These are phyloP conservation scores for Rhinichthys klamathensis DNA, from an alignment of 2,113 vertebrate species.

Conservation along the genomic window DNA sequence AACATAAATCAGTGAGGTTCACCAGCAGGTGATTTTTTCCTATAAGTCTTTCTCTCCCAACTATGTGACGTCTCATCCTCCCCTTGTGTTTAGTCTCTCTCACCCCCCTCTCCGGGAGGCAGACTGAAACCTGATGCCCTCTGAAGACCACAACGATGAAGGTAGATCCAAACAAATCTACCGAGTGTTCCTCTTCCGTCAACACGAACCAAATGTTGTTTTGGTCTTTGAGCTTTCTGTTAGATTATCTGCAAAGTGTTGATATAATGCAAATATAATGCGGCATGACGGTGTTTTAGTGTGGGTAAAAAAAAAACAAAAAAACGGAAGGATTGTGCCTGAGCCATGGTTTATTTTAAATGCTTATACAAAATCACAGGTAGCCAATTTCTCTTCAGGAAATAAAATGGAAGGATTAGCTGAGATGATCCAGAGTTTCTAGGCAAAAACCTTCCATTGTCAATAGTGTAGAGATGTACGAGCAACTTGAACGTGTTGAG, in stretches of 20 bases:
- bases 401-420: conserved; percentile 38
- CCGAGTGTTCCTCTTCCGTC: background rate
- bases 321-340: background rate
- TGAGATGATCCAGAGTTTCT: conserved; percentile 24
- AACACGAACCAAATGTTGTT: conserved; percentile 45
- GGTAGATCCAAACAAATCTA: conserved; percentile 29
- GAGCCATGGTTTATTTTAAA: conserved; percentile 43
- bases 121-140: conserved; percentile 49
- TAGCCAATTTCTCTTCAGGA: conserved; percentile 29
- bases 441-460: background rate
- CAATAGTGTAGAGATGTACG: background rate
- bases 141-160: conserved; percentile 23
- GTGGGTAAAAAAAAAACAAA: background rate
- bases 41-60: background rate
- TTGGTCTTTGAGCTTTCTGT: conserved; percentile 27
- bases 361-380: conserved; percentile 37
- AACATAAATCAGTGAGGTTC: conserved; percentile 50
- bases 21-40: conserved; percentile 21
- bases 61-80: background rate
- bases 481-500: background rate
- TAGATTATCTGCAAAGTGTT: conserved; percentile 22
- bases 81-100: conserved; percentile 48
- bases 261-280: background rate
- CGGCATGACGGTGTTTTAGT: background rate
- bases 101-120: background rate